Base-by-base conservation (phyloP, 2,797 vertebrate species). In the Vireo griseus region DNA sequence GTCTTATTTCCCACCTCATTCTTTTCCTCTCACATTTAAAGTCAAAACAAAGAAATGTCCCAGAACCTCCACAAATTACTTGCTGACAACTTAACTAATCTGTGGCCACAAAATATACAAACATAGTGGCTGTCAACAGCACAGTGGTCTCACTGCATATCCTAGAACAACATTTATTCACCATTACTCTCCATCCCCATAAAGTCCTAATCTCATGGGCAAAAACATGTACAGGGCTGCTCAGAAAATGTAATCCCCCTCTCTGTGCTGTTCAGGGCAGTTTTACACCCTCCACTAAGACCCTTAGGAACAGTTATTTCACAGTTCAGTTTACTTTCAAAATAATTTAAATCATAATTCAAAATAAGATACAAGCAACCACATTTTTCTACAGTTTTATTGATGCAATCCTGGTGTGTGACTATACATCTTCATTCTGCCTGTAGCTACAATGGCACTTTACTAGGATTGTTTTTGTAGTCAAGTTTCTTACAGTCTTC, bases 361-460 rank as follows among this genome's bases (percentile, higher is more conserved):
- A 81, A 96, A 94, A 84, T 25, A 88, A 91, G 59, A 73, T 78
- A 74, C 65, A 67, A 66, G 69, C 29, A 90, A 72, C 16, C 62
- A 58, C 2, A 0, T 59, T 92, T 78, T 91, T 94, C 31, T 86
- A 62, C 29, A 75, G 71, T 68, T 96, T 94, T 96, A 96, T 94
- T 96, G 66, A 94, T 63, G 61, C 48, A 90, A 21, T 69, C 66
- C 80, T 67, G 13, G 7, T 51, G 26, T 69, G 33, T 58, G 66
- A 67, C 66, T 75, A n/a, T 42, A 75, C 69, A 92, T 90, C 76
- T 90, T 92, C 48, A 66, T 63, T 94, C 88, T 81, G 45, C 37
- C 72, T 39, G 3, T 44, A 81, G 63, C 47, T 87, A 96, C 51
- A 76, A 29, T 4, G 11, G 35, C 67, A 59, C 66, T 86, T 79